phyloP scores from a whole-genome alignment of 2,797 vertebrate genomes.

The Esox masquinongy region DNA sequence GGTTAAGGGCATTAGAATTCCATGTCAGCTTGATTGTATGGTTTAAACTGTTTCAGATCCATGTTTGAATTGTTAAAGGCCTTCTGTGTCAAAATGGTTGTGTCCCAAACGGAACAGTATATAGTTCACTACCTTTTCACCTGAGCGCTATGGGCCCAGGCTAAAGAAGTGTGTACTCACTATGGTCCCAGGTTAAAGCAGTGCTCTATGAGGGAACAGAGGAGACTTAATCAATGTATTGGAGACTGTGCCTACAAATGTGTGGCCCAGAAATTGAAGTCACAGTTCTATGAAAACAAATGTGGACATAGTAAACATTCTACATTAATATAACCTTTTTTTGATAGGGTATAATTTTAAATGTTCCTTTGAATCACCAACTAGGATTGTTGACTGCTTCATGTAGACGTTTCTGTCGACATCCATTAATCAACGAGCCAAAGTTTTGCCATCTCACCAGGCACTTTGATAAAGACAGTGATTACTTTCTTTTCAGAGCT shows the following conservation, averaged over 20 bases:
- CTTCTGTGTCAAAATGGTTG: background rate
- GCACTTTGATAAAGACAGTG: no score
- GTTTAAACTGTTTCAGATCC: background rate
- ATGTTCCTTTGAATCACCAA: constrained; percentile 35
- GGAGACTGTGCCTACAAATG: no score
- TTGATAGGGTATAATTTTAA: constrained; percentile 49
- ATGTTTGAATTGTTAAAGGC: background rate
- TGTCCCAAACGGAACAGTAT: background rate
- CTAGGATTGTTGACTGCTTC: no score
- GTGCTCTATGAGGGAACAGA: background rate
- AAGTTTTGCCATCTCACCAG: no score
- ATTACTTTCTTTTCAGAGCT: no score
- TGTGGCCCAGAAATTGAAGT: background rate
- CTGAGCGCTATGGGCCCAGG: background rate
- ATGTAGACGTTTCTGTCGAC: no score
- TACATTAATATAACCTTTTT: constrained; percentile 79
- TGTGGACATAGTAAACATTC: constrained; percentile 52
- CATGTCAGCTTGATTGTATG: background rate
- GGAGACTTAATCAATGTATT: background rate
- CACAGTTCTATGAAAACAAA: background rate
- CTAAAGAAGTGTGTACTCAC: background rate
- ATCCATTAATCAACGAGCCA: no score
- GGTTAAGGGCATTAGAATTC: background rate
- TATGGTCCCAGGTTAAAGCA: background rate
- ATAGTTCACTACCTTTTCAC: background rate